Base-by-base conservation (phyloP, 92 coral and sea anemone species). In the Actinostola sp. region DNA sequence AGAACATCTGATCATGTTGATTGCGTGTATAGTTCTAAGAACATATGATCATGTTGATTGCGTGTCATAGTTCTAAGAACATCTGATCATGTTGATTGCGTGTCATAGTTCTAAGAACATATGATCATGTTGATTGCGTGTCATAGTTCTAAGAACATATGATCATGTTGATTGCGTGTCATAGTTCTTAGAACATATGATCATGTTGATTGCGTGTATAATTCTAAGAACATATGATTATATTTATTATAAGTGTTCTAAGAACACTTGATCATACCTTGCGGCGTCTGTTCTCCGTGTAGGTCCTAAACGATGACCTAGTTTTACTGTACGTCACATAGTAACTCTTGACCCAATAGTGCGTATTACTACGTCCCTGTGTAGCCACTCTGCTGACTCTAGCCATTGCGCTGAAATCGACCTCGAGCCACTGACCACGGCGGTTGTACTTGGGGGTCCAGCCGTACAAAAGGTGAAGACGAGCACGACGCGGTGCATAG, bases 401-500 rank as follows among this genome's bases (percentile, higher is more conserved):
- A 28, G 83, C 55, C 75, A 38, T 66, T 21, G 83, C 83, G 31
- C 69, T 59, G 54, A 77, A 77, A 20, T 66, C 75, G 1, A 77
- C 83, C 48, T 77, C 77, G 15, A 66, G 59, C 83, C 83, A 77
- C 34, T 77, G 67, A 42, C 63, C 67, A 15, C 27, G n/a, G 33
- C 63, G 23, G 60, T 38, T 52, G 19, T 23, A 42, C 8, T 39
- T 30, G 32, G 76, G 77, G 14, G 77, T 67, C 83, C 83, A 77
- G 7, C 75, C 75, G 49, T 77, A 66, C 0, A 30, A 50, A 3
- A 59, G 49, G 56, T 77, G 66, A 23, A 84, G 84, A 61, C 89
- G 77, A 6, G 79, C 89, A 42, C 84, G 68, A 32, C 68, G 53
- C 2, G 89, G 89, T 4, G 79, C 84, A 36, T 67, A 77, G 59